Evolutionary conservation across 1,140 invertebrate genomes (phyloP), one percentile per base, ranked within the genome.

Genomic region (Ectropis grisescens): DNA sequence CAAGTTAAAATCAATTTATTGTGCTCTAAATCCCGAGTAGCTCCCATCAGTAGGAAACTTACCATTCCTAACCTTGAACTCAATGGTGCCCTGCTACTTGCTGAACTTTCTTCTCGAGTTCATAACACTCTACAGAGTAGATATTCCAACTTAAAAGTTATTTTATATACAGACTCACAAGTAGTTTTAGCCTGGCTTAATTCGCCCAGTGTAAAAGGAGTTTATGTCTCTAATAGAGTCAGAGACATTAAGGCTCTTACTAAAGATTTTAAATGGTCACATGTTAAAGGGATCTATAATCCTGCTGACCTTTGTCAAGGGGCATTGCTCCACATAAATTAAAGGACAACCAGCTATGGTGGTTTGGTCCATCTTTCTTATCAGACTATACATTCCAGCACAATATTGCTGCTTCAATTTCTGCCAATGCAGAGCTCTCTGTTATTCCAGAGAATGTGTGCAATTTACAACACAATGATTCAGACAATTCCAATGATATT

Each of bases 141-240:
- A 36, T 43, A 39, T 31, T 19, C 29, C 8, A 11, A 11, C 16
- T 3, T 9, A 36, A 28, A 29, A 5, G 29, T 35, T 11, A 14
- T 13, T 15, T 36, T 48, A 11, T 69, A 24, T 49, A 51, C 56
- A 6, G 79, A 84, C 47, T 82, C 74, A 9, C 55, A 48, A 11
- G 60, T 79, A 13, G 57, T 58, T 1, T 30, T 82, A 7, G 16
- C 48, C 1, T 83, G 76, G 72, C 44, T 82, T 1, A 33, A 41
- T 13, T 34, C 35, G 9, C 12, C 40, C 4, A 39, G 55, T 6
- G 24, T 42, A 10, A 39, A 37, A 39, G 62, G 69, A 44, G 45
- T 44, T 1, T 79, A 61, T 46, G 62, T 81, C 2, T 46, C 29
- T 6, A 76, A 82, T 47, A 41, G 69, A 27, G 62, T 78, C 0